A percentile compares a stretch with the other conserved stretches of the same genome.
Conservation (phyloP, 1,140 invertebrate species). For the Lepidurus apus region DNA sequence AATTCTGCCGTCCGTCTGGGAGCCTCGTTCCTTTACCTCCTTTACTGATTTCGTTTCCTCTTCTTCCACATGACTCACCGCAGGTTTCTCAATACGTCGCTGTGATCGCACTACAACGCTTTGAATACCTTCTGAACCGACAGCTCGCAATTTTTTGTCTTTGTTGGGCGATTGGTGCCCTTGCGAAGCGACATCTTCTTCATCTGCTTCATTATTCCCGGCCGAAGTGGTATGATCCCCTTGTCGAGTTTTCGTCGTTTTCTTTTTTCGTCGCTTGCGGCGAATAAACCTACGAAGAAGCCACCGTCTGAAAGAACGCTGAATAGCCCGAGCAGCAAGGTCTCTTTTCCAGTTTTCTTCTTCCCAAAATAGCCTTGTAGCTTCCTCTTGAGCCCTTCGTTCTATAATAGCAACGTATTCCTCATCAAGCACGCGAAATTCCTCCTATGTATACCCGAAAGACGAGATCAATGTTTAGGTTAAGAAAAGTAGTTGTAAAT, state of each 20-base stretch:
- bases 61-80: background rate
- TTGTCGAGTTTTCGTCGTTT: background rate
- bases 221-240: background rate
- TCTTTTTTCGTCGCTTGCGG: slow-evolving; percentile 6
- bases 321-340: background rate
- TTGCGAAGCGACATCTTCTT: background rate
- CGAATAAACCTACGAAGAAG: background rate
- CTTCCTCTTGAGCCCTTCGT: background rate
- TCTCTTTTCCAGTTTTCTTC: background rate
- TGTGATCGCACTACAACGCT: background rate
- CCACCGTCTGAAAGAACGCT: background rate
- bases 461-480: background rate
- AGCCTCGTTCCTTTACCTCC: background rate
- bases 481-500: background rate
- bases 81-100: background rate
- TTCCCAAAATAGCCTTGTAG: background rate
- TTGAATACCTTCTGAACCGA: background rate
- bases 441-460: background rate
- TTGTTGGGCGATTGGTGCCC: background rate
- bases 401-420: background rate
- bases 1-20: slow-evolving; percentile 30
- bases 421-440: background rate
- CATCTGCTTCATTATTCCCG: background rate
- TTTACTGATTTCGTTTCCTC: background rate
- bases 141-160: background rate